A percentile compares a stretch with the other conserved stretches of the same genome.
Evolutionary conservation across 2,113 vertebrate species (phyloP).

Genomic region (Sylvia atricapilla): DNA sequence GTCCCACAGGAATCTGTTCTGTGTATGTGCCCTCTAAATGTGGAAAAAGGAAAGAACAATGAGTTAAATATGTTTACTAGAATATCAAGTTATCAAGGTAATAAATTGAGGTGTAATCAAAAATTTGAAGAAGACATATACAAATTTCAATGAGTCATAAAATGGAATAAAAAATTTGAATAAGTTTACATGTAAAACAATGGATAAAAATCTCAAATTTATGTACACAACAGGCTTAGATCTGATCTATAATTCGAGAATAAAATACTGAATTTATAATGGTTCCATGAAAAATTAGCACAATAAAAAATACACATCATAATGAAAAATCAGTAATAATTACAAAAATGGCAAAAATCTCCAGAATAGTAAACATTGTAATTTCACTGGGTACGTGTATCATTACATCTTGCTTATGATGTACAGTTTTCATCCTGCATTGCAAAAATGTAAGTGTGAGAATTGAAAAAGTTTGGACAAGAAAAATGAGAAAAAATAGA

Average conservation of each 20-base stretch:
- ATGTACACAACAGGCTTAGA: not conserved
- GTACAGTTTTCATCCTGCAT: not conserved
- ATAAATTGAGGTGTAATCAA: not conserved
- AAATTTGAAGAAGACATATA: not conserved
- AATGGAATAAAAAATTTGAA: not conserved
- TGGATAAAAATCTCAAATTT: not conserved
- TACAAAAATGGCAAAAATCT: fast-evolving
- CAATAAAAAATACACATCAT: not conserved
- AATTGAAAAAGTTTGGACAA: not conserved
- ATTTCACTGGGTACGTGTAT: not conserved
- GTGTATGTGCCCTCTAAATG: not conserved
- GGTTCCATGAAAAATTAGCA: not conserved
- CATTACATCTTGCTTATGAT: not conserved
- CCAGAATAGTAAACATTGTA: fast-evolving
- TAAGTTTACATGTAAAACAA: not conserved
- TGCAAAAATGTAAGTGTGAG: not conserved
- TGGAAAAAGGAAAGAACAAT: not conserved
- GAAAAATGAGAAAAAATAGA: not conserved
- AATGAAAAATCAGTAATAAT: not conserved
- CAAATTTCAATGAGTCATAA: not conserved
- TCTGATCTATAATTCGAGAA: not conserved
- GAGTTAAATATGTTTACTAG: not conserved
- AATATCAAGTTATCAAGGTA: not conserved
- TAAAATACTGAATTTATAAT: not conserved
- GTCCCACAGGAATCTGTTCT: not conserved